Evolutionary conservation across 1,140 invertebrate genomes (phyloP).

Genomic region (Vollenhovia emeryi): DNA sequence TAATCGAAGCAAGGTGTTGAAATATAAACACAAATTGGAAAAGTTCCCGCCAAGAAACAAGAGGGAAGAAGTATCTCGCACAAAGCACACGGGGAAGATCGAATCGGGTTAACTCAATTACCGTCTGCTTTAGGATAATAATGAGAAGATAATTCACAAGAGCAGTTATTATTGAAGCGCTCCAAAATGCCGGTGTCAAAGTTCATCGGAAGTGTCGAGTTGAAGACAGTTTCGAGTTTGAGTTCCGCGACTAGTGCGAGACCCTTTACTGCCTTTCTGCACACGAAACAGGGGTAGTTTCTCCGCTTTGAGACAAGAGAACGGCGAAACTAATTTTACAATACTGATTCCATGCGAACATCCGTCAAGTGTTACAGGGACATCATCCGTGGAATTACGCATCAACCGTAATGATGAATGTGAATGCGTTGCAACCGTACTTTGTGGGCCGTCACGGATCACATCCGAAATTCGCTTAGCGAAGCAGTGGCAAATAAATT

Average conservation of each 20-base stretch:
- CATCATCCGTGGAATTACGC: conserved; percentile 1
- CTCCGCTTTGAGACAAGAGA: conserved; percentile 38
- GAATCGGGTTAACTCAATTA: conserved; percentile 65
- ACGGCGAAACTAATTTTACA: conserved; percentile 44
- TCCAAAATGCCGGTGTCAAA: conserved; percentile 47
- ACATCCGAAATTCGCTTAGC: background rate
- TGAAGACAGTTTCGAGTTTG: conserved; percentile 53
- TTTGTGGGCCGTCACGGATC: background rate
- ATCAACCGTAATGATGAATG: conserved; percentile 6
- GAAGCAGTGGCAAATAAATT: background rate
- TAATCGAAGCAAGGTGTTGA: background rate
- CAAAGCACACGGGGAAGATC: conserved; percentile 17
- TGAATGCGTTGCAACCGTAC: background rate
- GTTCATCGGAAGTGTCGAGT: conserved; percentile 50
- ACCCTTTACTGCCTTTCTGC: conserved; percentile 46
- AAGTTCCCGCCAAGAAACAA: conserved; percentile 12
- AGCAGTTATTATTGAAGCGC: conserved; percentile 67
- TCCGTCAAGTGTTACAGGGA: conserved; percentile 14
- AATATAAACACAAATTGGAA: conserved; percentile 25
- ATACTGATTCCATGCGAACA: conserved; percentile 42
- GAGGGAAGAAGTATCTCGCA: background rate
- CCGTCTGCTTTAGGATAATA: conserved; percentile 62
- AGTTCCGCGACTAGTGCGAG: conserved; percentile 35
- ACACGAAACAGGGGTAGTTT: conserved; percentile 21
- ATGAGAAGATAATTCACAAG: conserved; percentile 63